These are phyloP conservation scores for Rotaria sp. DNA, from an alignment of 2,888 invertebrate species.

Conservation along the genomic window DNA sequence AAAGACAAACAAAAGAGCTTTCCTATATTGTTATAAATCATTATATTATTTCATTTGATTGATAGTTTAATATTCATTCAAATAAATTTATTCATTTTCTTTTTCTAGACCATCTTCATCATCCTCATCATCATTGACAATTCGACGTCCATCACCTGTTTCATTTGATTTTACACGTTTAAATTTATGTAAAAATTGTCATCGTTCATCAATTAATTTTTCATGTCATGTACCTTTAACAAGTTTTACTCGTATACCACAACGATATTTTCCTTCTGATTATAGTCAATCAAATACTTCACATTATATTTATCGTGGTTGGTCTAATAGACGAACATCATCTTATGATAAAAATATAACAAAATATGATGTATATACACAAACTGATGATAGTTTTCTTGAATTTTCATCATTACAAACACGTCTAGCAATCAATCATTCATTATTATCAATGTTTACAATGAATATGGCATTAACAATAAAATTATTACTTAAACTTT, in stretches of 20 bases:
- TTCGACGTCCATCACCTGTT: background rate
- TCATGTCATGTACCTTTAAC: background rate
- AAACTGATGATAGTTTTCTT: constrained; percentile 15
- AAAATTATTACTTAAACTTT: background rate
- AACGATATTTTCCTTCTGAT: background rate
- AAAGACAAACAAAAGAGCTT: no score
- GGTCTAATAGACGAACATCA: background rate
- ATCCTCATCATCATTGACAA: background rate
- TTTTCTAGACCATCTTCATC: background rate
- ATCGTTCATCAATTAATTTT: background rate
- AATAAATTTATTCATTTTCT: no score
- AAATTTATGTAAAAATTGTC: constrained; percentile 5
- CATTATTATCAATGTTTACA: constrained; percentile 19
- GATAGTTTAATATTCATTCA: no score
- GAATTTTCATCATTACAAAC: background rate
- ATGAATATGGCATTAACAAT: constrained; percentile 8
- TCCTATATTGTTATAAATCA: no score
- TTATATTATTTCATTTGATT: no score
- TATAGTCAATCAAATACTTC: background rate
- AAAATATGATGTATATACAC: constrained; percentile 5
- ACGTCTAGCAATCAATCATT: background rate
- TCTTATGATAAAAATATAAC: background rate
- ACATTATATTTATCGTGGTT: constrained; percentile 23
- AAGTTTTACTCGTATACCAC: constrained; percentile 25
- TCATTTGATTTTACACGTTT: background rate